Base-by-base conservation (phyloP, 2,888 invertebrate species). In the Phrixothrix hirtus region DNA sequence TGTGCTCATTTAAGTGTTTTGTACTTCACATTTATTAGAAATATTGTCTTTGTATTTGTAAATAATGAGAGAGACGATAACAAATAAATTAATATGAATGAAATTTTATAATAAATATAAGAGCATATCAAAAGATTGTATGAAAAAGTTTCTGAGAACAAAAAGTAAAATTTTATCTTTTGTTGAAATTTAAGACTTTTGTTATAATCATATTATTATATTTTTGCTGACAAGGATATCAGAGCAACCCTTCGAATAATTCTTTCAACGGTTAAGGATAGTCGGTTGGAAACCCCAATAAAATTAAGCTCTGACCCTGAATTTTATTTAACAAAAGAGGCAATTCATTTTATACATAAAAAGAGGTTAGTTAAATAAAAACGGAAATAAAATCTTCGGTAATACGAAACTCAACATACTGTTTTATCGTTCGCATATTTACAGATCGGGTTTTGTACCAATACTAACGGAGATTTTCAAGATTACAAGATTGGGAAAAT, bases 401-500 rank as follows among this genome's bases (percentile, higher is more conserved):
- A 44, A 44, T 37, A 42, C 30, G 50, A 37, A 50, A 50, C 50
- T 38, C 50, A 35, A 53, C 54, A 56, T 54, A 56, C 46, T 53
- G 48, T 58, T 58, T 58, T 55, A 58, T 56, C 41, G 55, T 30
- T 41, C 55, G 46, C 50, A 41, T 53, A 47, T 52, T 58, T 50
- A 52, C 51, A 43, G 56, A 41, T 51, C 38, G 44, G 56, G 54
- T 54, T 54, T 57, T 57, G 57, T 48, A 46, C n/a, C n/a, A n/a
- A n/a, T n/a, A 54, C 51, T 59, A 54, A 51, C 56, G 52, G 57
- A 47, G 51, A 62, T 62, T 62, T 60, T 58, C 52, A 43, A 52
- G 58, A 56, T 62, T 57, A 58, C 61, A 57, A 57, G 52, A n/a
- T n/a, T 58, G 58, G 35, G 44, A 55, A 55, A 61, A 61, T 59